Evolutionary conservation across 2,113 vertebrate genomes (phyloP).

Genomic region (Elephas maximus): DNA sequence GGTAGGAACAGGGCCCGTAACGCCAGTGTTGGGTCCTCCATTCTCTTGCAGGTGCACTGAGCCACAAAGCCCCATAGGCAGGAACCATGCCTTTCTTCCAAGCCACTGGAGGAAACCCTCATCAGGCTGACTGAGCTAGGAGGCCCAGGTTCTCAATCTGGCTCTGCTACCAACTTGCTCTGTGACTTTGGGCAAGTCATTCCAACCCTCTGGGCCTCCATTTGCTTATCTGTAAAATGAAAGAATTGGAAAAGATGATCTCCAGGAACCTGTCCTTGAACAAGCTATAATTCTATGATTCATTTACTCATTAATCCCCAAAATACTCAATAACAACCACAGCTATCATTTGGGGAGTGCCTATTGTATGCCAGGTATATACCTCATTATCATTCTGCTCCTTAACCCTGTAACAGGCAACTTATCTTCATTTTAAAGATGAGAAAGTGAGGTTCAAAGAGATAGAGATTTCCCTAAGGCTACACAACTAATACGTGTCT

Average conservation of each 20-base stretch:
- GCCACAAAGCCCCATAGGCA: background rate
- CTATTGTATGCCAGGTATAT: background rate
- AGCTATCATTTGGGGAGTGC: background rate
- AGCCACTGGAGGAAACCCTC: background rate
- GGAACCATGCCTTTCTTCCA: background rate
- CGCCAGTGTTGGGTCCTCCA: background rate
- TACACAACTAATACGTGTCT: background rate
- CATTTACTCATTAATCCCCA: background rate
- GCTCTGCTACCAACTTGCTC: background rate
- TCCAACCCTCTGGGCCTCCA: background rate
- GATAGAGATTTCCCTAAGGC: background rate
- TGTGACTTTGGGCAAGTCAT: background rate
- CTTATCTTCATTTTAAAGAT: background rate
- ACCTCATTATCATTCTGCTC: background rate
- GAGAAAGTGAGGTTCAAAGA: background rate
- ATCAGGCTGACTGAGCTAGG: background rate
- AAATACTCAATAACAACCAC: background rate
- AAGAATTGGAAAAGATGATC: background rate
- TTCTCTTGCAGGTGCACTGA: background rate
- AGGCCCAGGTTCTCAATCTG: background rate
- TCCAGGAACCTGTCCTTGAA: background rate
- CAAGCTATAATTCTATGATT: background rate
- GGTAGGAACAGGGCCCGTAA: background rate
- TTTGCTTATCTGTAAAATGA: background rate
- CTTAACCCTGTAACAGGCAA: background rate